Evolutionary conservation across 2,113 vertebrate species (phyloP).

Genomic region (Archilochus colubris): DNA sequence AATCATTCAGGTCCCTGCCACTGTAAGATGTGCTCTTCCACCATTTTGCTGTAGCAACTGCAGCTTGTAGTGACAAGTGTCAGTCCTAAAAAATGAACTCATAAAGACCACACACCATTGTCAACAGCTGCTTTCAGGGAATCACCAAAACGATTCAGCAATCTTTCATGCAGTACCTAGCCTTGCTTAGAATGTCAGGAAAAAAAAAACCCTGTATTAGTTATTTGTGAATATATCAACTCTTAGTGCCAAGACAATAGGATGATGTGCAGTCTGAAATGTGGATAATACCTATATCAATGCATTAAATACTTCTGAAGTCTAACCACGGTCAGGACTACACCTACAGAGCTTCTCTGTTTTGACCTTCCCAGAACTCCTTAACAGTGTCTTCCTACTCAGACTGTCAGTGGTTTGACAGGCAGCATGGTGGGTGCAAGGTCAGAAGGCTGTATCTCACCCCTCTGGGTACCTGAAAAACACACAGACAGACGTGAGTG

Average conservation of each 20-base stretch:
- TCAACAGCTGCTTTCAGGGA: background rate
- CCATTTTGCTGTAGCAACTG: background rate
- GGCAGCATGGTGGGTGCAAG: background rate
- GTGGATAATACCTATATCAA: background rate
- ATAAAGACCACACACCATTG: accelerated
- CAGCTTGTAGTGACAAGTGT: background rate
- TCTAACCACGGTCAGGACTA: background rate
- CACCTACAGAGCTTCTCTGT: background rate
- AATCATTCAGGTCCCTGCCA: background rate
- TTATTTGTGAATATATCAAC: background rate
- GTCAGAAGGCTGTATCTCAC: background rate
- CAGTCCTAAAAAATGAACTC: background rate
- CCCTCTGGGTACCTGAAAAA: background rate
- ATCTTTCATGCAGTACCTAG: background rate
- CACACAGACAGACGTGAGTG: background rate
- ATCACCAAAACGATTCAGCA: background rate
- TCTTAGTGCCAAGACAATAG: background rate
- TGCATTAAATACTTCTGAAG: background rate
- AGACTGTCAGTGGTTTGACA: background rate
- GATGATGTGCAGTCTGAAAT: background rate
- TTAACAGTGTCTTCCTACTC: background rate
- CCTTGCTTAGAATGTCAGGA: background rate
- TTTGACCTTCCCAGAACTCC: background rate
- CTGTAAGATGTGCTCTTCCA: background rate
- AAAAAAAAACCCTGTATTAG: background rate